Evolutionary conservation across 2,888 invertebrate species (phyloP), one percentile per base, ranked within the genome.

Genomic region (Mesorhabditis belari): DNA sequence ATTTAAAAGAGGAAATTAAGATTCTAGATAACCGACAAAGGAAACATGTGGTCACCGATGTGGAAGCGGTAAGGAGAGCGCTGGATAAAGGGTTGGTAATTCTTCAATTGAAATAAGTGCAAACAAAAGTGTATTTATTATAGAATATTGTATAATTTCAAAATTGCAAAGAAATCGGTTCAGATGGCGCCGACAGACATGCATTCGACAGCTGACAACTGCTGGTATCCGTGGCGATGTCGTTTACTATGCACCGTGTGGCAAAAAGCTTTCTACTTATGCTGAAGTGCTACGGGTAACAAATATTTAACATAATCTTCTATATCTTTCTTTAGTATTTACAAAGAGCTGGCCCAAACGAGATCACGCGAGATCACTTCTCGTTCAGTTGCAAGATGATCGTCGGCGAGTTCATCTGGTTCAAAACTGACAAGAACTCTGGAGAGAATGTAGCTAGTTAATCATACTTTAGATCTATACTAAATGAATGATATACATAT

Each of bases 191-290:
- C 72, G 76, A 17, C 75, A 76, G 63, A 76, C 76, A 6, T 74
- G 65, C 61, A 69, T 76, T 17, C 61, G 74, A 3, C 52, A 54
- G 21, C 60, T 76, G 19, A 56, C 66, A 9, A 59, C 73, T 71
- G 89, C 88, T 76, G 92, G 92, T 49, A 88, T 89, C 67, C 88
- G 89, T 73, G 93, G 95, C n/a, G 94, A 95, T 80, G 94, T 96
- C 53, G 87, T 88, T 62, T 96, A 96, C 83, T 87, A 88, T 67
- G 86, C 87, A 54, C 88, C 88, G 0, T 87, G 86, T 79, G 87
- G 87, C 49, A 86, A 86, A 75, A 85, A 85, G 62, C 85, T 88
- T 77, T 85, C 85, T 69, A 86, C 85, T 69, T 86, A 86, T 79
- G 84, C 86, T 4, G 88, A 88, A 80, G 85, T 87, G 53, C 77